Evolutionary conservation across 2,113 vertebrate species (phyloP), one percentile per base, ranked within the genome.

Genomic region (Larimichthys crocea): DNA sequence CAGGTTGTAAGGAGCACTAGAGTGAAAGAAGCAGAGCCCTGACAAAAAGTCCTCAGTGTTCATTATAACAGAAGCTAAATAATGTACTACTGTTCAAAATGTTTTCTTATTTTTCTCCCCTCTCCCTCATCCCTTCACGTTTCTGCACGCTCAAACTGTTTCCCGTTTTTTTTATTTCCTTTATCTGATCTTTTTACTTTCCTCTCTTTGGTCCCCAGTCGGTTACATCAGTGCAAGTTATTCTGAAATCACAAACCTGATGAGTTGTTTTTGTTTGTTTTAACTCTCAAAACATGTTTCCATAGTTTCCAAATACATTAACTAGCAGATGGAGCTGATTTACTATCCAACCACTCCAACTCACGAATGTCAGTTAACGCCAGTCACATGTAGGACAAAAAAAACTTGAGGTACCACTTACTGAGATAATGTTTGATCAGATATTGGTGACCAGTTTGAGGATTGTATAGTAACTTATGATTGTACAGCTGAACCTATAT

Each of bases 401-500:
- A 26, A 79, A 73, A 74, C 50, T 20, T 68, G 22, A 62, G 35
- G 6, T 71, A 7, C 49, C 20, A 53, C 52, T 26, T 53, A 49
- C 16, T 52, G 67, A 66, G 24, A 79, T 31, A 42, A 62, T 79
- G 62, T 72, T 75, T 65, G 42, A 79, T 82, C 65, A 67, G 75
- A 75, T 61, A 66, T 76, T 63, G 66, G 68, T 80, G 88, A 86
- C 86, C 65, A 79, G 67, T 64, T 66, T 83, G 82, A 90, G 86
- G 86, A 89, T 87, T 90, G 83, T 91, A 50, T 75, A 79, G 82
- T 82, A 85, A 85, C 76, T 85, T 89, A 72, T 79, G 48, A 86
- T 79, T 92, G 86, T 92, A 88, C 73, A 89, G 83, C 82, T 89
- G 70, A 84, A 87, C 64, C 65, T 80, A 74, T 83, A 66, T 86